phyloP scores from a whole-genome alignment of 2,113 vertebrate species.

The Dasyprocta punctata region DNA sequence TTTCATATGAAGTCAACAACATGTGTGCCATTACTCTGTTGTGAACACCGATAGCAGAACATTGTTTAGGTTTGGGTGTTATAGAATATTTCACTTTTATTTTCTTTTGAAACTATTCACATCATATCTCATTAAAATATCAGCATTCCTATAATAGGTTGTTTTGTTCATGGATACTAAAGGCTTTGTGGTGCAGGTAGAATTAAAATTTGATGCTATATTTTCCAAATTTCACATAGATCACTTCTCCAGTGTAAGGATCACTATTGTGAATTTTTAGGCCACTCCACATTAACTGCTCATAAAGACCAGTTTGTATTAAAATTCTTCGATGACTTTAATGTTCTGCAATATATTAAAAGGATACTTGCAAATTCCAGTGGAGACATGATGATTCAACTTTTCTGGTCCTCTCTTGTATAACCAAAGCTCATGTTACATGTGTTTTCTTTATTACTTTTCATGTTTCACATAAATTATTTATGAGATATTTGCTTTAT shows the following conservation, averaged over 20 bases:
- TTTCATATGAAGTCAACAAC: not conserved
- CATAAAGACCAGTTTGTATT: no score
- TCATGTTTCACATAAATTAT: not conserved
- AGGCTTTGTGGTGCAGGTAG: not conserved
- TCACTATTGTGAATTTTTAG: not conserved
- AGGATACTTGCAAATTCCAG: not conserved
- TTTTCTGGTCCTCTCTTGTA: not conserved
- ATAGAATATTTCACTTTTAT: not conserved
- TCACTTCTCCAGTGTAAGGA: not conserved
- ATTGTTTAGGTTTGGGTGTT: not conserved
- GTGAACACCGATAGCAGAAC: not conserved
- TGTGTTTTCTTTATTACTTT: not conserved
- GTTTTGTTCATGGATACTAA: not conserved
- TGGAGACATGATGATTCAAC: not conserved
- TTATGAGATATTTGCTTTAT: not conserved
- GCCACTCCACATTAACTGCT: not conserved
- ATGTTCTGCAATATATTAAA: not conserved
- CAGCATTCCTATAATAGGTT: not conserved
- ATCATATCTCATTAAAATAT: not conserved
- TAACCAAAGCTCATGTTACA: not conserved
- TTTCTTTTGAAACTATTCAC: not conserved
- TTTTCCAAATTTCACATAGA: not conserved
- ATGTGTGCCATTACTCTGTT: not conserved
- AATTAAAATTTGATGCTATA: not conserved
- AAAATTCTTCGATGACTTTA: not conserved